A percentile compares a stretch with the other conserved stretches of the same genome.
Evolutionary conservation across 2,888 invertebrate species (phyloP).

Genomic region (Merodon equestris): DNA sequence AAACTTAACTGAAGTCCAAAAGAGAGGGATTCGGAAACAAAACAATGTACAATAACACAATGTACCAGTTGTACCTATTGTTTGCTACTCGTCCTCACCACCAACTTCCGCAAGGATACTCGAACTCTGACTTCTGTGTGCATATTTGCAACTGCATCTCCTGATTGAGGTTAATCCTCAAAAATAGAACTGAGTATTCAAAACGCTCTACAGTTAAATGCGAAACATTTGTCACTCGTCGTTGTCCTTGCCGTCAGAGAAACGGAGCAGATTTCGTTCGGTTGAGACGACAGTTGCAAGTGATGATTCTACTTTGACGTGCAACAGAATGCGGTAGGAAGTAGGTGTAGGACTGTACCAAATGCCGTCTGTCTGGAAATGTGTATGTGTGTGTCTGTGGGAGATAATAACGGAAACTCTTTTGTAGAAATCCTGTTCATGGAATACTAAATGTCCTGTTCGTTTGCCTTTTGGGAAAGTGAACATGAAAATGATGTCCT

Average conservation of each 20-base stretch:
- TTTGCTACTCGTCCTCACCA: too few relatives aligned
- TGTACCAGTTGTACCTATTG: too few relatives aligned
- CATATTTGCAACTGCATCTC: slow-evolving; percentile 18
- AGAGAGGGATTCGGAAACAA: background rate
- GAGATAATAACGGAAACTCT: slow-evolving; percentile 38
- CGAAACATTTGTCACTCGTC: slow-evolving; percentile 32
- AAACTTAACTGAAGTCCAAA: slow-evolving; percentile 6
- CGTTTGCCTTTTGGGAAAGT: slow-evolving; percentile 19
- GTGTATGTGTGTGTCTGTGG: background rate
- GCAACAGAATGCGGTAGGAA: background rate
- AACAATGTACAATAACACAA: too few relatives aligned
- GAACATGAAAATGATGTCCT: slow-evolving; percentile 29
- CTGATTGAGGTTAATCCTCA: slow-evolving; percentile 55
- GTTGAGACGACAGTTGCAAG: background rate
- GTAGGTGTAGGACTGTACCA: slow-evolving; percentile 31
- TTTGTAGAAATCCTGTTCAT: slow-evolving; percentile 31
- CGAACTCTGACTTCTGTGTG: too few relatives aligned
- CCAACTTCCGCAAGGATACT: too few relatives aligned
- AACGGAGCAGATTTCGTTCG: slow-evolving; percentile 22
- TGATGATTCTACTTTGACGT: slow-evolving; percentile 1
- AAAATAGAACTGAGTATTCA: slow-evolving; percentile 17
- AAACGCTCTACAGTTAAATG: slow-evolving; percentile 2
- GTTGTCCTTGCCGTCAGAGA: background rate
- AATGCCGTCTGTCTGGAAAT: background rate
- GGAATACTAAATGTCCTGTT: slow-evolving; percentile 27